Evolutionary conservation across 2,888 invertebrate genomes (phyloP).

Genomic region (Tetheella fluctuosa): DNA sequence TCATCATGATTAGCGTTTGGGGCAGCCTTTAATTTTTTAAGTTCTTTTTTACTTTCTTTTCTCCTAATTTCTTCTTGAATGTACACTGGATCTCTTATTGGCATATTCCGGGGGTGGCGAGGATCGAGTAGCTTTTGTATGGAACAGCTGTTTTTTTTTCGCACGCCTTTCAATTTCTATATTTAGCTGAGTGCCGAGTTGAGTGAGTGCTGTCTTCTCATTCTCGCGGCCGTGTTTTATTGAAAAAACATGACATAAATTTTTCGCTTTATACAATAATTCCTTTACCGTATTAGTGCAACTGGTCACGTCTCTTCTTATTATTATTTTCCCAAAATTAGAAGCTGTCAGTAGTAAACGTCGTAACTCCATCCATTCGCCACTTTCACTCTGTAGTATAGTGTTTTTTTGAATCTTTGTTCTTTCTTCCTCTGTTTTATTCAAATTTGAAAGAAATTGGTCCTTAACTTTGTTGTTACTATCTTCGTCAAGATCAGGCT

Average conservation of each 20-base stretch:
- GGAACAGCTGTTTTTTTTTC: no score
- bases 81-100: no score
- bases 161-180: constrained; percentile 20
- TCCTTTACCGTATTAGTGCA: constrained; percentile 12
- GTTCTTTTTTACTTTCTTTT: no score
- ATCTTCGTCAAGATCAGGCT: constrained; percentile 18
- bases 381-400: constrained; percentile 20
- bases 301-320: constrained; percentile 12
- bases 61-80: no score
- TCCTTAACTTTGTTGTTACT: constrained; percentile 12
- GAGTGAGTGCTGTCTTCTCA: constrained; percentile 20
- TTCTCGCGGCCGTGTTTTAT: constrained; percentile 23
- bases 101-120: no score
- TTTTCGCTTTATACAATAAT: constrained; percentile 20
- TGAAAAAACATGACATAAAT: constrained; percentile 18
- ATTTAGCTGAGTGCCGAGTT: constrained; percentile 18
- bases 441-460: constrained; percentile 16
- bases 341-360: constrained; percentile 22
- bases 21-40: no score
- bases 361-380: constrained; percentile 24
- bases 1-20: no score
- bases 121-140: no score
- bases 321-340: constrained; percentile 25
- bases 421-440: constrained; percentile 15
- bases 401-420: constrained; percentile 17